Conservation (phyloP, 2,797 vertebrate genomes). For the Luscinia megarhynchos region DNA sequence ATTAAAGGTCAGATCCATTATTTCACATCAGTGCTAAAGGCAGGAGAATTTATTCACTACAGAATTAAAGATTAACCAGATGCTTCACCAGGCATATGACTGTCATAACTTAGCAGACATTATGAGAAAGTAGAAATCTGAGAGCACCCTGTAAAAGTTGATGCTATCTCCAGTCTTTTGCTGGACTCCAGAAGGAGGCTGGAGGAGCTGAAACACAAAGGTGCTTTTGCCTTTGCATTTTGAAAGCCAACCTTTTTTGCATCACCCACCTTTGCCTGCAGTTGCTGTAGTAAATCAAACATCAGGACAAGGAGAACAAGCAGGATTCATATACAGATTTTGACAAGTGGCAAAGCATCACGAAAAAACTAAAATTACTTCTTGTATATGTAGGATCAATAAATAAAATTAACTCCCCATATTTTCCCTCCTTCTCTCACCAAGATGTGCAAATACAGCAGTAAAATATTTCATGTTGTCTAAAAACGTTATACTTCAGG, state of each 20-base stretch:
- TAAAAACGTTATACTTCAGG: not conserved
- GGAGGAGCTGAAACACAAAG: not conserved
- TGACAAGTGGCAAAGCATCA: not conserved
- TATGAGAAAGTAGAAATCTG: not conserved
- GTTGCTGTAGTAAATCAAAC: not conserved
- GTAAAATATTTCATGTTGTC: not conserved
- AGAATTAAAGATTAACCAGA: conserved; percentile 65
- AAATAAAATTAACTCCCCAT: not conserved
- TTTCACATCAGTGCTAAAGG: conserved; percentile 55
- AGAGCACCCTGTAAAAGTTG: not conserved
- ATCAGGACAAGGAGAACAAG: not conserved
- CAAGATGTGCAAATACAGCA: not conserved
- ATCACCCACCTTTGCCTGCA: not conserved
- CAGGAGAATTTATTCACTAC: conserved; percentile 56
- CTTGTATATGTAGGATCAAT: not conserved
- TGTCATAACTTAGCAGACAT: conserved; percentile 24
- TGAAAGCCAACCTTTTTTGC: not conserved
- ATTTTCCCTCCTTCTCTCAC: not conserved
- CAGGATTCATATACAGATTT: not conserved
- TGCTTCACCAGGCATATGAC: conserved; percentile 3
- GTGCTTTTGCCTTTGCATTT: not conserved
- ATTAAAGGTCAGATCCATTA: conserved; percentile 71
- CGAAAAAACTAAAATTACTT: not conserved
- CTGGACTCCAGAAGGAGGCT: not conserved
- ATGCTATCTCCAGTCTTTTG: not conserved